phyloP scores from a whole-genome alignment of 2,113 vertebrate genomes.

The Tretioscincus oriximinensis region DNA sequence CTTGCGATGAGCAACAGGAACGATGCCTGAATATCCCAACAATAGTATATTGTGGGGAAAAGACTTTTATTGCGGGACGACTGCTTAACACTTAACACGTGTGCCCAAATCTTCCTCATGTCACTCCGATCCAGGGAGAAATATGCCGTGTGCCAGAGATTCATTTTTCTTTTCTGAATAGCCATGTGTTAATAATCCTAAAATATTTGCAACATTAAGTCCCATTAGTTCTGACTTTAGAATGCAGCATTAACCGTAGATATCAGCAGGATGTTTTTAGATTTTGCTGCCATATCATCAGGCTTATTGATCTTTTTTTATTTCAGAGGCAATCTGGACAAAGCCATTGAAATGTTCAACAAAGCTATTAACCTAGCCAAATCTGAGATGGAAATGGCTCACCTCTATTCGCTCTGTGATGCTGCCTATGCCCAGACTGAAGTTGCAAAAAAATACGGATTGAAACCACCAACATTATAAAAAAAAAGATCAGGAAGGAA shows the following conservation, averaged over 20 bases:
- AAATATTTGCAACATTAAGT: accelerated
- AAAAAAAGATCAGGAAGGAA: constrained; percentile 48
- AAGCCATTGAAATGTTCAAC: constrained; percentile 99
- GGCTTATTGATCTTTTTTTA: not conserved
- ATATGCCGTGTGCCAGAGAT: no score
- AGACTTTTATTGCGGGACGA: no score
- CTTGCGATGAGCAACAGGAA: no score
- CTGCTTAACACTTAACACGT: no score
- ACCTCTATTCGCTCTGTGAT: constrained; percentile 96
- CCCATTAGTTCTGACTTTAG: not conserved
- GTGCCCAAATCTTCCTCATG: no score
- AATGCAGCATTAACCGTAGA: not conserved
- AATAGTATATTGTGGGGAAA: no score
- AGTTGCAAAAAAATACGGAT: constrained; percentile 96
- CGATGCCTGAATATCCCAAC: no score
- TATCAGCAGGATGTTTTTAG: not conserved
- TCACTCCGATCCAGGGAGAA: no score
- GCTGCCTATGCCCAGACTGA: constrained; percentile 98
- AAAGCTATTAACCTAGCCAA: constrained; percentile 98
- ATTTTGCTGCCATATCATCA: accelerated
- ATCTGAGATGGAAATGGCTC: constrained; percentile 99
- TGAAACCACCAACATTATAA: constrained; percentile 98
- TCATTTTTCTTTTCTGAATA: no score
- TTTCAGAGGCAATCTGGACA: constrained; percentile 96
- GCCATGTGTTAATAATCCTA: no score